phyloP scores from a whole-genome alignment of 2,113 vertebrate genomes.

The Corythornis madagascariensis region DNA sequence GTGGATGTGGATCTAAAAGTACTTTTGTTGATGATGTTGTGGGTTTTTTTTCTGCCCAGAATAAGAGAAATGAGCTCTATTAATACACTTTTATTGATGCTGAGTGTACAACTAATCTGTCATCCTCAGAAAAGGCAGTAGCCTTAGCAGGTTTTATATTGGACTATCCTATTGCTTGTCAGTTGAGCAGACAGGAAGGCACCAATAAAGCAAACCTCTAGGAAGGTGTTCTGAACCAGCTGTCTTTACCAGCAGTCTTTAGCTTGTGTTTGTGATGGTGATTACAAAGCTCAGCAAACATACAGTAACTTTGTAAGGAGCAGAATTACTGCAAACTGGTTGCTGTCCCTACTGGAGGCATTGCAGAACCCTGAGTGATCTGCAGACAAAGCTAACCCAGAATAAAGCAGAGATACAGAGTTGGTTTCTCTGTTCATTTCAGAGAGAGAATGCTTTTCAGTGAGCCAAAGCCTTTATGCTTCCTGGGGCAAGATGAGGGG shows the following conservation, averaged over 20 bases:
- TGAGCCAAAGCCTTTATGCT: neutral
- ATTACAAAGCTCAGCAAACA: neutral
- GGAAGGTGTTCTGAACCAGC: neutral
- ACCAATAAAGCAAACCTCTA: neutral
- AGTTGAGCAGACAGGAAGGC: neutral
- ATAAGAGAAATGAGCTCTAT: neutral
- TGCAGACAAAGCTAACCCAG: neutral
- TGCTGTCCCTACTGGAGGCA: neutral
- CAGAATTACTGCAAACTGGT: neutral
- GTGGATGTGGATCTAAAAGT: neutral
- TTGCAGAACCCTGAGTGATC: neutral
- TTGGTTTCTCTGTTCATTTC: neutral
- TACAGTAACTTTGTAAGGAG: neutral
- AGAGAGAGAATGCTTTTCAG: neutral
- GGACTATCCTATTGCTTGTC: neutral
- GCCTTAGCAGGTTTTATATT: neutral
- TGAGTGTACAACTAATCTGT: neutral
- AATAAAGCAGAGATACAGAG: neutral
- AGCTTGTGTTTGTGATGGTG: neutral
- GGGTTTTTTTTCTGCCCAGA: neutral
- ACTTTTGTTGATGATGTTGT: fast-evolving
- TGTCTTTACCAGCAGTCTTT: neutral
- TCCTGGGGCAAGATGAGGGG: neutral
- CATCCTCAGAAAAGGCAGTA: neutral
- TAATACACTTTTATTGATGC: neutral